Base-by-base conservation (phyloP, 2,797 vertebrate genomes). In the Syngnathus acus region DNA sequence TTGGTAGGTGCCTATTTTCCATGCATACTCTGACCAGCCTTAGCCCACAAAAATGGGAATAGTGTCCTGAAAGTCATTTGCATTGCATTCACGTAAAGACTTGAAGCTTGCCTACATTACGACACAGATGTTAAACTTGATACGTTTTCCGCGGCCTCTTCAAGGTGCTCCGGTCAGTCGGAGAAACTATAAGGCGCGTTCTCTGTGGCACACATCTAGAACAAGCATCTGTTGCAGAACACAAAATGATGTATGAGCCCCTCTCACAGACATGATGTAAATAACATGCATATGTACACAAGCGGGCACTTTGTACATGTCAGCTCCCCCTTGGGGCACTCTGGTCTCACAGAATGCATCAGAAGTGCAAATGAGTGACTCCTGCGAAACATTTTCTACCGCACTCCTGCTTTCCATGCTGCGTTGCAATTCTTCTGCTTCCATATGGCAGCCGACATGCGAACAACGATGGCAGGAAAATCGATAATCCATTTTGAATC, bases 401-500 rank as follows among this genome's bases (percentile, higher is more conserved):
- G 38, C 62, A 26, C 38, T 62, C n/a, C 32, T 59, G 7, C n/a
- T 68, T 62, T 47, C 62, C 72, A 39, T 74, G 70, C 71, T 61
- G 40, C 8, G 10, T 54, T 23, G 42, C 0, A 57, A 53, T 75
- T 65, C 55, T 43, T 62, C 6, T 39, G 68, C 65, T 84, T 64
- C 5, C 68, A 60, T 64, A 11, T 16, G 73, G 7, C n/a, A 62
- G 55, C 59, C 65, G 40, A 66, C 54, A 58, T 60, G 66, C 75
- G 53, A 82, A 76, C 66, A 72, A 64, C 66, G 65, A 69, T 58
- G 78, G 72, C 70, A 75, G 72, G 81, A 85, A 89, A 86, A 74
- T 68, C 74, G 84, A 82, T 86, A 80, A 55, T 70, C 79, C 71
- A 73, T 7, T 78, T 83, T 83, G 86, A 79, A 86, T 78, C 82